These are phyloP conservation scores for Vanessa cardui DNA, from an alignment of 2,888 invertebrate species.

Conservation along the genomic window DNA sequence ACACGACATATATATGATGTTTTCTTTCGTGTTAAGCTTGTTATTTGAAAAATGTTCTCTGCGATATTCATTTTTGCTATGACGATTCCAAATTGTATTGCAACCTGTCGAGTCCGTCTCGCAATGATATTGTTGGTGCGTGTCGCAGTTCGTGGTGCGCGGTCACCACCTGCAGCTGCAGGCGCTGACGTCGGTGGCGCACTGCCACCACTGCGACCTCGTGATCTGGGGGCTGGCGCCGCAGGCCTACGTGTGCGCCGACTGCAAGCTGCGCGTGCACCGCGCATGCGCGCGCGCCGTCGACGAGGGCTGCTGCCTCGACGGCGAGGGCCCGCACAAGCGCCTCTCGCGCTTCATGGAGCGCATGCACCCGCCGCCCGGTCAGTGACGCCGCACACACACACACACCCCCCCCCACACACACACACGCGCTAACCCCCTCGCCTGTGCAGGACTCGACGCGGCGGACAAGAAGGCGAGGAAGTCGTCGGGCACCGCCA, in stretches of 20 bases:
- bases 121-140: too few relatives aligned
- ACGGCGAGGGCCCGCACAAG: slow-evolving; percentile 81
- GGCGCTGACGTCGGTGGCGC: slow-evolving; percentile 94
- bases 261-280: slow-evolving; percentile 94
- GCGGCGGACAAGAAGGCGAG: slow-evolving; percentile 72
- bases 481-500: slow-evolving; percentile 63
- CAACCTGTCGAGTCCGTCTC: too few relatives aligned
- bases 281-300: slow-evolving; percentile 90
- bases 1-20: too few relatives aligned
- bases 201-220: slow-evolving; percentile 96
- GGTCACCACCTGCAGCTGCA: slow-evolving; percentile 95
- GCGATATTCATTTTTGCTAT: too few relatives aligned
- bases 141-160: slow-evolving; percentile 88
- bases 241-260: slow-evolving; percentile 97
- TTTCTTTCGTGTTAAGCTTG: too few relatives aligned
- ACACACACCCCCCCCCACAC: slow-evolving; percentile 42
- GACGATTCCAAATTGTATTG: too few relatives aligned
- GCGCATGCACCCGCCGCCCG: slow-evolving; percentile 67
- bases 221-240: slow-evolving; percentile 98
- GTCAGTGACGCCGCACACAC: slow-evolving; percentile 16
- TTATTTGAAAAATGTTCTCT: too few relatives aligned
- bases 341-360: slow-evolving; percentile 90
- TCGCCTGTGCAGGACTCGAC: slow-evolving; percentile 62
- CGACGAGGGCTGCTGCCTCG: slow-evolving; percentile 92
- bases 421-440: neutral